Evolutionary conservation across 1,140 invertebrate genomes (phyloP).

Genomic region (Scylla paramamosain): DNA sequence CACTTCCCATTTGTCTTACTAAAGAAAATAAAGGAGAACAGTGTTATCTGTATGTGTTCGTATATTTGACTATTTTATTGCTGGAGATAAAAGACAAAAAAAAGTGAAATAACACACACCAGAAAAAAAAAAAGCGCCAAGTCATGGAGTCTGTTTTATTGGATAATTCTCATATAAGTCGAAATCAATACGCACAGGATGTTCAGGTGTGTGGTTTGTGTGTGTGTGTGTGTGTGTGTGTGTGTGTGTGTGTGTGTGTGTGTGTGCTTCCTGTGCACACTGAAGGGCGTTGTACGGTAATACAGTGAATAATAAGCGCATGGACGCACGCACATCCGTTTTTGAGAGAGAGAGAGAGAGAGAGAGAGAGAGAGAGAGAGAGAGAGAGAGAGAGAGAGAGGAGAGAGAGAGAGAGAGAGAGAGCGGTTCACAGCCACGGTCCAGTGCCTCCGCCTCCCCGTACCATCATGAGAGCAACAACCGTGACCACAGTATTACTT

Average conservation of each 20-base stretch:
- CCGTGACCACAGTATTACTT: slow-evolving; percentile 18
- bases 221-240: slow-evolving; percentile 5
- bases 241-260: slow-evolving; percentile 20
- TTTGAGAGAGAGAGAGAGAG: slow-evolving; percentile 1
- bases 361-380: background rate
- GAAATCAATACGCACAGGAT: background rate
- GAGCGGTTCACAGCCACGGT: background rate
- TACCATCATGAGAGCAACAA: slow-evolving; percentile 11
- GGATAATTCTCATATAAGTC: background rate
- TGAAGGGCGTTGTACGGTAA: background rate
- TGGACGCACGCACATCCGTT: background rate
- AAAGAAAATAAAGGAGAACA: background rate
- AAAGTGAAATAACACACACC: no score
- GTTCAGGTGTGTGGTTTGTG: background rate
- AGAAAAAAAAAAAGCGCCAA: no score
- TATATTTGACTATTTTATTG: no score
- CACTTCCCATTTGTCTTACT: background rate
- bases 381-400: background rate
- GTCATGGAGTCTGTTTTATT: background rate
- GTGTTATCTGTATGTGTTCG: no score
- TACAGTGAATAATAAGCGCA: background rate
- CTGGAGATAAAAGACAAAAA: no score
- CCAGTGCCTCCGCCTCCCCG: background rate
- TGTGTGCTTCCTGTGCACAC: background rate
- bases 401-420: background rate